Base-by-base conservation (phyloP, 2,888 invertebrate genomes). In the Cephus rjabovi region DNA sequence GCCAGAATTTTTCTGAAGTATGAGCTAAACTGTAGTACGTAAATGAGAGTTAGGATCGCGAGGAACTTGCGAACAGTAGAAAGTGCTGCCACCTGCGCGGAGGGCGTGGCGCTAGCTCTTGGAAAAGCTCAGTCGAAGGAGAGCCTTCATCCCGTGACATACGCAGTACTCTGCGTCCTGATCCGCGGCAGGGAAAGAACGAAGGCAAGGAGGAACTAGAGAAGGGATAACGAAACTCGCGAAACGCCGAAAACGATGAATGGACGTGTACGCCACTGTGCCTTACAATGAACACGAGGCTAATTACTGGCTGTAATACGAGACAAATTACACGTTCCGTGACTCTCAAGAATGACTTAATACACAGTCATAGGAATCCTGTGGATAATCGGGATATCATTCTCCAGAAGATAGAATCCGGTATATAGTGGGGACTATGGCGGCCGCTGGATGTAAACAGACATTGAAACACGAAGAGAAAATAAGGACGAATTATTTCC, bases 101-200 rank as follows among this genome's bases (percentile, higher is more conserved):
- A 89, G 89, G 89, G 89, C 89, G 89, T 89, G 89, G 90, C 88
- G 90, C 88, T 86, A 88, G 87, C 83, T 87, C 81, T 79, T 77
- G 77, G 79, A 75, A 81, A 81, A 83, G 82, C 80, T 88, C 86
- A 89, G 89, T 89, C 79, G 81, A 83, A 88, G 85, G 87, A 87
- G 56, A 86, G 87, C 87, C 87, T 83, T 81, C 85, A 83, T 86
- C 82, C 86, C 87, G 86, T 84, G 89, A 84, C 84, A 84, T 84
- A 88, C 84, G 71, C 71, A 71, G 12, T 15, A 71, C 31, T 33
- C 3, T 15, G 71, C 71, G 33, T 33, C 12, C 71, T 71, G 12
- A 34, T 33, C 31, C 31, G 31, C 71, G 31, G 31, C 31, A 71
- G 71, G 31, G 15, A 34, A 71, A 71, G 31, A 15, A 23, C 56